Conservation (phyloP, 2,888 invertebrate genomes). For the Drosophila lacicola region DNA sequence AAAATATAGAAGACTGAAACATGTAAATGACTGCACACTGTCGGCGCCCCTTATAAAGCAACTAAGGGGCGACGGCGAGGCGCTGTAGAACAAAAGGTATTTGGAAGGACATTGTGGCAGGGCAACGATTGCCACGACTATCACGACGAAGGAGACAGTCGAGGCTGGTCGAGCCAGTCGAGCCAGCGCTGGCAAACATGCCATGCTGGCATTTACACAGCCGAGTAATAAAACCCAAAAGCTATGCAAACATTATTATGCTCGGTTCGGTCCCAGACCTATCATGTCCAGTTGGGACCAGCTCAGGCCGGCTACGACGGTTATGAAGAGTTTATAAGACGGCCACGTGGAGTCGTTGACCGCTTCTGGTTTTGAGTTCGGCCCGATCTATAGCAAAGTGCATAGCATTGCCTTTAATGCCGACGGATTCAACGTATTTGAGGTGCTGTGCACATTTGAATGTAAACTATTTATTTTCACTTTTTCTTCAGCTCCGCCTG, state of each 20-base stretch:
- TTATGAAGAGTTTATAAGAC: conserved; percentile 52
- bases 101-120: conserved; percentile 57
- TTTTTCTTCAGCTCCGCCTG: background rate
- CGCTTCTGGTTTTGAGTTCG: conserved; percentile 19
- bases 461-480: conserved; percentile 1
- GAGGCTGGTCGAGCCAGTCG: conserved; percentile 4
- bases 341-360: conserved; percentile 37
- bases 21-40: conserved; percentile 70
- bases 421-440: conserved; percentile 15
- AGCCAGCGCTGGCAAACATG: conserved; percentile 45
- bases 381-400: background rate
- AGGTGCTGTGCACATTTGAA: conserved; percentile 2
- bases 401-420: conserved; percentile 31
- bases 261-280: conserved; percentile 32
- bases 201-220: conserved; percentile 72
- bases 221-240: conserved; percentile 73
- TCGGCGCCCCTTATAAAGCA: conserved; percentile 12
- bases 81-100: conserved; percentile 54
- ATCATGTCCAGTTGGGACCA: conserved; percentile 27
- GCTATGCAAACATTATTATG: conserved; percentile 79
- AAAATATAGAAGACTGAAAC: conserved; percentile 51
- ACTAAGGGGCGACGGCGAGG: conserved; percentile 3
- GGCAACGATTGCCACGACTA: conserved; percentile 27
- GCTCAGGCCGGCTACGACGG: conserved; percentile 10
- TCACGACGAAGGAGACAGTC: conserved; percentile 37